phyloP scores from a whole-genome alignment of 2,888 invertebrate species.

The Heliconius ismenius region DNA sequence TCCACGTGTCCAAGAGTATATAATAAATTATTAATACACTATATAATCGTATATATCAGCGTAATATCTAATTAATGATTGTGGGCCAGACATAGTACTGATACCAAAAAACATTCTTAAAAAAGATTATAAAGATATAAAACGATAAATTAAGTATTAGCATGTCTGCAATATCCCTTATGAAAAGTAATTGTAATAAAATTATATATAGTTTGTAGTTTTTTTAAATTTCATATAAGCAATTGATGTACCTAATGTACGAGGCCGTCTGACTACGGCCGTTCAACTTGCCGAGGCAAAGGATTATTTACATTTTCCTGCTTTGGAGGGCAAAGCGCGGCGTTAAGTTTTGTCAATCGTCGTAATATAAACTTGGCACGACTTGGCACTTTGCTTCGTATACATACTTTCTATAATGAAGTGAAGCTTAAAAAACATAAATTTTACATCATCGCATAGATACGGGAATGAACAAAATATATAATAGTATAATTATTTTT shows the following conservation, averaged over 20 bases:
- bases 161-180: slow-evolving; percentile 8
- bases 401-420: not conserved
- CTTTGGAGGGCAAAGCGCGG: not conserved
- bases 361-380: no score
- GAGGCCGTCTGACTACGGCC: no score
- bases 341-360: no score
- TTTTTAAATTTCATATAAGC: not conserved
- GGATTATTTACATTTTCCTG: no score
- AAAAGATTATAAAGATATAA: slow-evolving; percentile 4
- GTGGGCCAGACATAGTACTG: slow-evolving; percentile 4
- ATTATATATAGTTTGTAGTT: not conserved
- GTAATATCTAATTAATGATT: not conserved
- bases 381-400: not conserved
- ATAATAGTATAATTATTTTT: not conserved
- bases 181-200: not conserved
- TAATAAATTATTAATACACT: not conserved
- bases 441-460: no score
- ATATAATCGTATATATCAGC: slow-evolving; percentile 1
- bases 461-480: no score
- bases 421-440: no score
- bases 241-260: not conserved
- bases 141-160: not conserved
- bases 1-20: not conserved
- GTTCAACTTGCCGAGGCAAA: no score
- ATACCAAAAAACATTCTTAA: not conserved